These are phyloP conservation scores for Timandra comae DNA, from an alignment of 2,888 invertebrate genomes.

Conservation along the genomic window DNA sequence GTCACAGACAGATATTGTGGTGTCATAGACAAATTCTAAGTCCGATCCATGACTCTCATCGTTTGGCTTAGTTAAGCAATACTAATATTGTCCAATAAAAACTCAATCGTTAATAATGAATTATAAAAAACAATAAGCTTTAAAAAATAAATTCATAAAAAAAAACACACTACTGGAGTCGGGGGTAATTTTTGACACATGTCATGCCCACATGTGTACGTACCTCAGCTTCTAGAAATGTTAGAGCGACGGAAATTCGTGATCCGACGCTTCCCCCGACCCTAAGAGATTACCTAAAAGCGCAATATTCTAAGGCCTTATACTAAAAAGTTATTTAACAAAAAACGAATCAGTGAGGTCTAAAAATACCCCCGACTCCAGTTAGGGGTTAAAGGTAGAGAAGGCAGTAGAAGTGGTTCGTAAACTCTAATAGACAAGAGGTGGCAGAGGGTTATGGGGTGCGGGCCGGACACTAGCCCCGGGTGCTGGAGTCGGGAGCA, in stretches of 20 bases:
- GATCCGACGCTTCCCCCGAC: conserved; percentile 5
- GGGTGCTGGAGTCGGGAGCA: too few species aligned
- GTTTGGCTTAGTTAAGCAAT: neutral
- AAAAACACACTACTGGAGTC: conserved; percentile 17
- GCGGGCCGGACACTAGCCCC: too few species aligned
- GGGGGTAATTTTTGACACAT: conserved; percentile 6
- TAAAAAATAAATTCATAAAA: conserved; percentile 17
- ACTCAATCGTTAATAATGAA: conserved; percentile 2
- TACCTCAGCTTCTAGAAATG: conserved; percentile 7
- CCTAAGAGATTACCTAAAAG: conserved; percentile 8
- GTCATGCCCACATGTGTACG: conserved; percentile 5
- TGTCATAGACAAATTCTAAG: neutral
- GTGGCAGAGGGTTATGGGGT: too few species aligned
- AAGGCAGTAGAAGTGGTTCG: too few species aligned
- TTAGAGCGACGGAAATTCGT: conserved; percentile 6
- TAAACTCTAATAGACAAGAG: too few species aligned
- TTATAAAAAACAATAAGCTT: conserved; percentile 8
- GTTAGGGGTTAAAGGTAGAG: too few species aligned
- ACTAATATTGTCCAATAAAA: conserved; percentile 1
- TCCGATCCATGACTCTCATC: conserved; percentile 1
- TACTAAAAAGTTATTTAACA: too few species aligned
- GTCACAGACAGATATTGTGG: neutral
- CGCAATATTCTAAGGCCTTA: too few species aligned
- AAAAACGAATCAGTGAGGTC: too few species aligned
- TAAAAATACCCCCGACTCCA: too few species aligned